phyloP scores from a whole-genome alignment of 2,888 invertebrate genomes.

The Bruchidius siliquastri region DNA sequence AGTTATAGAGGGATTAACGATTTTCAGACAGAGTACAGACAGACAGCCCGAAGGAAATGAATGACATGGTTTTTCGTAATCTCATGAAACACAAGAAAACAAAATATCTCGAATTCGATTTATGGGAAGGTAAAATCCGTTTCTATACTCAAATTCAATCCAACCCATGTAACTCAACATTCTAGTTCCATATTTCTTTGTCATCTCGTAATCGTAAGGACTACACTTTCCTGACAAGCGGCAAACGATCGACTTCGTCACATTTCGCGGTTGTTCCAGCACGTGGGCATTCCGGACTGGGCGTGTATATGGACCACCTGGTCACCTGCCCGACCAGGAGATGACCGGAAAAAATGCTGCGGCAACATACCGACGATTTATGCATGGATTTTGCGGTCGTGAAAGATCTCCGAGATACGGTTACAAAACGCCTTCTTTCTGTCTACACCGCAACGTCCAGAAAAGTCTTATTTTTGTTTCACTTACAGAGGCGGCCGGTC shows the following conservation, averaged over 20 bases:
- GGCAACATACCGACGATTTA: background rate
- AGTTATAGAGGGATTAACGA: too few species aligned
- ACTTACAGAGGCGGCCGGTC: too few species aligned
- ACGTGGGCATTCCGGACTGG: background rate
- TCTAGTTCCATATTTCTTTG: too few species aligned
- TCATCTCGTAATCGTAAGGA: too few species aligned
- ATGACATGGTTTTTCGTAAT: too few species aligned
- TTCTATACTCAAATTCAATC: too few species aligned
- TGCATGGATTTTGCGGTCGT: background rate
- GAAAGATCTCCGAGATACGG: background rate
- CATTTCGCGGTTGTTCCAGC: background rate
- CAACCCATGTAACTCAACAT: too few species aligned
- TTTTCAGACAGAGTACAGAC: too few species aligned
- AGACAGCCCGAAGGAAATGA: too few species aligned
- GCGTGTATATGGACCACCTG: background rate
- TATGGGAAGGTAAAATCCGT: too few species aligned
- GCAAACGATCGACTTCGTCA: background rate
- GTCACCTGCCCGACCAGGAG: background rate
- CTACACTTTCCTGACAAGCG: background rate
- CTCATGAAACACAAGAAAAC: too few species aligned
- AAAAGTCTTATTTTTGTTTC: background rate
- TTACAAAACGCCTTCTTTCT: background rate
- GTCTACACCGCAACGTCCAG: background rate
- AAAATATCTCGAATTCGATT: too few species aligned
- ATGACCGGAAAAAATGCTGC: background rate